A percentile compares a stretch with the other conserved stretches of the same genome.
phyloP scores from a whole-genome alignment of 2,888 invertebrate genomes.

The Allolobophora icterica region DNA sequence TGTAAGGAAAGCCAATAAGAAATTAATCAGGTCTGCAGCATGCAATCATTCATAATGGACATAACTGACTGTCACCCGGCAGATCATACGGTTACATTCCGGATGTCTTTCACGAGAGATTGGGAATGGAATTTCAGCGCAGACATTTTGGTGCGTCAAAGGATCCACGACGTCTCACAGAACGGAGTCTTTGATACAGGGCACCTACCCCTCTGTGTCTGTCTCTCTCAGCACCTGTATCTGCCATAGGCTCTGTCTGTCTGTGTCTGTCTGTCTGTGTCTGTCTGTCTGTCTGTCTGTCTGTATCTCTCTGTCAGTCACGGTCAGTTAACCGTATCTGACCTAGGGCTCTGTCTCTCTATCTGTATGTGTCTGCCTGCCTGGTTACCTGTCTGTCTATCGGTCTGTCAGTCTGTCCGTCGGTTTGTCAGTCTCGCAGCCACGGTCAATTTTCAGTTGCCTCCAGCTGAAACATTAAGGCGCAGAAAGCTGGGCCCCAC shows the following conservation, averaged over 20 bases:
- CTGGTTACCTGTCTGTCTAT: neutral
- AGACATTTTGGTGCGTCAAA: neutral
- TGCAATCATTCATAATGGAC: no score
- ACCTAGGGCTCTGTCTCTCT: neutral
- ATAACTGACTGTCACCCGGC: no score
- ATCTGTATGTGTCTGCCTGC: neutral
- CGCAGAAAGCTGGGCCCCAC: neutral
- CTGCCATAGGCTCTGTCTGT: neutral
- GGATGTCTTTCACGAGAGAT: no score
- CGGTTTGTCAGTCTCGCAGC: neutral
- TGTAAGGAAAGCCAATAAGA: no score
- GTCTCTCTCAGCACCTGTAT: no score
- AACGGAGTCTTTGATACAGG: no score
- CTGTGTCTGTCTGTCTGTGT: neutral
- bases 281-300: constrained; percentile 12
- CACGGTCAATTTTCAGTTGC: no score
- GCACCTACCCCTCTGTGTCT: no score
- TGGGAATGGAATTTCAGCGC: no score
- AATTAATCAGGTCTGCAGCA: no score
- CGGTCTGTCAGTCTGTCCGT: constrained; percentile 18
- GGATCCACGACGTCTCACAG: no score
- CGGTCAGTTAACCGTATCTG: neutral
- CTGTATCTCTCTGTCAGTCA: neutral
- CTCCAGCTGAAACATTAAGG: neutral
- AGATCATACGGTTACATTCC: no score